Conservation (phyloP, 1,140 invertebrate species). For the Trachymyrmex septentrionalis region DNA sequence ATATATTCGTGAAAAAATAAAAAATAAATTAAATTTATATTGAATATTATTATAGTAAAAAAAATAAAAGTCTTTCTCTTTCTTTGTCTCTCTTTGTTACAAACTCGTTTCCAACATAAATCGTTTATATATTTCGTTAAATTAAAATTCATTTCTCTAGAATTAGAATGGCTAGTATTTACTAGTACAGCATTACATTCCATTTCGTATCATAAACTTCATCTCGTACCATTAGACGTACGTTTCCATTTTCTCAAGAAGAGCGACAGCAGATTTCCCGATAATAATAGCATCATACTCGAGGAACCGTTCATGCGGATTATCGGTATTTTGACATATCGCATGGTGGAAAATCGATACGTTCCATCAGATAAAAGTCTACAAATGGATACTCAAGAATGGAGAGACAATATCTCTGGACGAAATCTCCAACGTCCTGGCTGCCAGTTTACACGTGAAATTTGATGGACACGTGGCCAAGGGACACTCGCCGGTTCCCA, state of each 20-base stretch:
- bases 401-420: slow-evolving; percentile 70
- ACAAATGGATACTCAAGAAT: slow-evolving; percentile 60
- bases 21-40: background rate
- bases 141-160: slow-evolving; percentile 3
- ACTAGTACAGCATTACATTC: background rate
- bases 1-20: background rate
- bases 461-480: slow-evolving; percentile 63
- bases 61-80: background rate
- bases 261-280: slow-evolving; percentile 31
- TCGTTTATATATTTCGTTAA: background rate
- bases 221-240: slow-evolving; percentile 22
- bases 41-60: background rate
- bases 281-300: slow-evolving; percentile 50
- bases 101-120: background rate
- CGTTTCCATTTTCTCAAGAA: slow-evolving; percentile 40
- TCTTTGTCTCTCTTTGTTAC: background rate
- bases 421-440: slow-evolving; percentile 71
- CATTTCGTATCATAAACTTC: background rate
- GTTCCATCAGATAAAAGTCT: slow-evolving; percentile 69
- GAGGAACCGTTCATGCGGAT: slow-evolving; percentile 48
- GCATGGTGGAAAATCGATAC: slow-evolving; percentile 69
- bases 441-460: slow-evolving; percentile 64
- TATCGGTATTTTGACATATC: slow-evolving; percentile 66
- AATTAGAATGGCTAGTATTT: slow-evolving; percentile 1
- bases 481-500: slow-evolving; percentile 23